Percentiles rank a stretch among this genome's conserved stretches.
Evolutionary conservation across 2,888 invertebrate species (phyloP).

Genomic region (Amblyjoppa proteus): DNA sequence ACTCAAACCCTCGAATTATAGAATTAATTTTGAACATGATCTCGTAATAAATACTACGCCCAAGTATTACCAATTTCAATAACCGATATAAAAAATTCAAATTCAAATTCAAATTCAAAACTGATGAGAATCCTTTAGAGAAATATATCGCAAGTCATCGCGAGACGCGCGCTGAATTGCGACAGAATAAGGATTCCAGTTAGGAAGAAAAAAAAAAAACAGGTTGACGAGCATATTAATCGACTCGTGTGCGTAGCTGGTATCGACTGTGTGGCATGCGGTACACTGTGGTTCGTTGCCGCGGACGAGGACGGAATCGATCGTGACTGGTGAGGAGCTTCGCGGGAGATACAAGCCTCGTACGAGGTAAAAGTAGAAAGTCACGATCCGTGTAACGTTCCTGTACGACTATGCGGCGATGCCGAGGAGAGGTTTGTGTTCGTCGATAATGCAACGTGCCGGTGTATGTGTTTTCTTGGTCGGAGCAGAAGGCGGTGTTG

Average conservation of each 20-base stretch:
- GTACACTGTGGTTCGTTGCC: neutral
- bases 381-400: conserved; percentile 53
- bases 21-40: neutral
- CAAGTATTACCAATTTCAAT: neutral
- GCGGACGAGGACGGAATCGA: conserved; percentile 35
- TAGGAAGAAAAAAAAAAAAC: conserved; percentile 8
- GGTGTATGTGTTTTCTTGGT: conserved; percentile 15
- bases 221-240: neutral
- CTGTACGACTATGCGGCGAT: conserved; percentile 27
- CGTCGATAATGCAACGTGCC: conserved; percentile 55
- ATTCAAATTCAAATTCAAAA: too few species aligned
- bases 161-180: neutral
- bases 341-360: conserved; percentile 34
- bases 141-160: neutral
- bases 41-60: neutral
- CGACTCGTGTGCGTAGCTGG: neutral
- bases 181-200: neutral
- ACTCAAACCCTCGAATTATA: neutral
- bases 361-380: conserved; percentile 68
- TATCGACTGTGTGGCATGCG: neutral
- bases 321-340: conserved; percentile 32
- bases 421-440: conserved; percentile 33
- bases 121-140: neutral
- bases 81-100: neutral
- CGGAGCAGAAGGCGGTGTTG: neutral